A percentile compares a stretch with the other conserved stretches of the same genome.
Evolutionary conservation across 2,888 invertebrate species (phyloP).

Genomic region (Idaea biselata): DNA sequence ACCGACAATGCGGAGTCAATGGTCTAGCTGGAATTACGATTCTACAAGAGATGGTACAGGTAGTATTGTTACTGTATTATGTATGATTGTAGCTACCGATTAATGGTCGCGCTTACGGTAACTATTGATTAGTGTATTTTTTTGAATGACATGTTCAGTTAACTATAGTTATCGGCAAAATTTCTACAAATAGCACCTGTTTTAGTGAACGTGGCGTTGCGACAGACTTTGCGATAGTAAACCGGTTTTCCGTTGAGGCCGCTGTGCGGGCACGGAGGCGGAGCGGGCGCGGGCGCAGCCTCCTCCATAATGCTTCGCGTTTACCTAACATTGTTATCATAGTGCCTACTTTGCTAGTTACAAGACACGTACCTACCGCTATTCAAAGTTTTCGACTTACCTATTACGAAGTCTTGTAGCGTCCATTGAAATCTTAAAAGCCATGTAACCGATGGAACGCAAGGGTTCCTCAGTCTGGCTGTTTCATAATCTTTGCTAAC

Average conservation of each 20-base stretch:
- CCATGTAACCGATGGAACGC: conserved; percentile 6
- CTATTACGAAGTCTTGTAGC: conserved; percentile 11
- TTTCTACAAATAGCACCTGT: conserved; percentile 71
- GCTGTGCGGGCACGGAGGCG: conserved; percentile 24
- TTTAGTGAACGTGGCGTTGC: conserved; percentile 48
- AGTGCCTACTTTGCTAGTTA: conserved; percentile 29
- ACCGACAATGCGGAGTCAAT: neutral
- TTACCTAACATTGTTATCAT: conserved; percentile 63
- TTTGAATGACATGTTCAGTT: conserved; percentile 38
- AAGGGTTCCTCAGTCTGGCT: conserved; percentile 12
- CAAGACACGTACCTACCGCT: conserved; percentile 37
- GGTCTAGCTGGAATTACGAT: conserved; percentile 1
- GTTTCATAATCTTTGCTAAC: conserved; percentile 14
- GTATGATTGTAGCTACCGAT: neutral
- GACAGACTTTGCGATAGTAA: conserved; percentile 60
- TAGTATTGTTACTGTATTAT: neutral
- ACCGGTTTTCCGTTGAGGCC: conserved; percentile 54
- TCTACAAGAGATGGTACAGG: neutral
- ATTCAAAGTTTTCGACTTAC: conserved; percentile 26
- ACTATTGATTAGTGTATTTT: conserved; percentile 20
- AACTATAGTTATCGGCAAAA: conserved; percentile 44
- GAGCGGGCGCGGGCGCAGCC: conserved; percentile 30
- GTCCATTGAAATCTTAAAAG: conserved; percentile 14
- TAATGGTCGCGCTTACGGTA: neutral
- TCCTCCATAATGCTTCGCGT: conserved; percentile 40